Base-by-base conservation (phyloP, 2,797 vertebrate genomes). In the Eremophila alpestris region DNA sequence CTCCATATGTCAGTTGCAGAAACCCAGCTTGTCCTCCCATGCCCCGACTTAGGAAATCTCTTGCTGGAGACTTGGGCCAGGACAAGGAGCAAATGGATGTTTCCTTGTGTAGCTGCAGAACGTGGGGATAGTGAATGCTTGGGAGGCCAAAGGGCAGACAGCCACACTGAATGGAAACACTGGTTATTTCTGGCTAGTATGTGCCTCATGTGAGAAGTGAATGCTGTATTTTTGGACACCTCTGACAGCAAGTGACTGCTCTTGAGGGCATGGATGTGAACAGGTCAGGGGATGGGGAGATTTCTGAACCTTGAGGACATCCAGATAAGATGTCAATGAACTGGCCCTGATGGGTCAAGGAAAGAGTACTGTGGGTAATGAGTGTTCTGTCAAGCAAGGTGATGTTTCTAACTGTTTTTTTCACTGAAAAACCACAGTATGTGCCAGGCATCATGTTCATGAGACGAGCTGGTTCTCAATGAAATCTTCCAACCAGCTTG, bases 121-220 rank as follows among this genome's bases (percentile, higher is more conserved):
- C 69, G 80, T 40, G 83, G 23, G 29, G 30, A 68, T 30, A 90
- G 87, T 76, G 86, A 82, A 73, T 87, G 56, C 88, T 38, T 93
- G 90, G 83, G 93, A 92, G 83, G 90, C 32, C 90, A 92, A 95
- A 94, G 88, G 81, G 83, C 89, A 90, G 80, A 93, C 41, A 94
- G 74, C 63, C 86, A 56, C 0, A 8, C 48, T 13, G 41, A 81
- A 86, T 95, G 93, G 94, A 92, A 95, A 94, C 67, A 82, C 73
- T 46, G 45, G 83, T 55, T 96, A 96, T 96, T 96, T 95, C 92
- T 91, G 86, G 67, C 90, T 52, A 76, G 92, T 63, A 79, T 1
- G 2, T 82, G 67, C 92, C 92, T 94, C 83, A 86, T 92, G 85
- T 93, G 92, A 93, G 88, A 65, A 67, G 38, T 18, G 49, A 36